phyloP scores from a whole-genome alignment of 2,797 vertebrate genomes.

The Hydrophis major region DNA sequence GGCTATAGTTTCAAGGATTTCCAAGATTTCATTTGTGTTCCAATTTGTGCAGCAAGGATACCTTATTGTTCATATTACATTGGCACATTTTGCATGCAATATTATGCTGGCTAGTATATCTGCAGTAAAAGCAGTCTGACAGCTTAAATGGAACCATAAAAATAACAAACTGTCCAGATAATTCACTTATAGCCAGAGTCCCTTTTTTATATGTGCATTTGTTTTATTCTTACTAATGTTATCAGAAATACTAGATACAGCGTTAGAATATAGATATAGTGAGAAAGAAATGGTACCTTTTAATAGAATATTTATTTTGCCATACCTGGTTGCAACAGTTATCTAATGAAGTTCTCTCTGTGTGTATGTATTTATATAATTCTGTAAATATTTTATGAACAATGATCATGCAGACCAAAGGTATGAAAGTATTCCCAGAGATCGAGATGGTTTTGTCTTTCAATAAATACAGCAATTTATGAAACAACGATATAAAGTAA shows the following conservation, averaged over 20 bases:
- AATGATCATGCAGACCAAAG: not conserved
- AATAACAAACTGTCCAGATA: not conserved
- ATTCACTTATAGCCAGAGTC: conserved; percentile 31
- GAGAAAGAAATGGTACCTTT: not conserved
- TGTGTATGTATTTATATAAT: not conserved
- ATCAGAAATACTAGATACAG: not conserved
- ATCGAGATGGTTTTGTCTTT: not conserved
- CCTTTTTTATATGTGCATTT: conserved; percentile 20
- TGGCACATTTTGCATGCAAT: not conserved
- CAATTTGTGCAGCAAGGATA: not conserved
- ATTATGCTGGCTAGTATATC: conserved; percentile 15
- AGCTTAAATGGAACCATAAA: conserved; percentile 29
- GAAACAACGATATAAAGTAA: not conserved
- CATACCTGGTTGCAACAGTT: not conserved
- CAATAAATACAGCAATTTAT: not conserved
- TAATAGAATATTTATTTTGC: not conserved
- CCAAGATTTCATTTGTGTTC: not conserved
- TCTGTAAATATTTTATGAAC: not conserved
- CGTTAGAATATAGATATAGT: not conserved
- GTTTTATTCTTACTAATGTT: not conserved
- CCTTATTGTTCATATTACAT: not conserved
- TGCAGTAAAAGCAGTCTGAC: conserved; percentile 13
- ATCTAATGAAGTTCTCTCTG: not conserved
- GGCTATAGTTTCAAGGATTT: not conserved
- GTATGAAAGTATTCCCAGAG: not conserved